phyloP scores from a whole-genome alignment of 2,888 invertebrate genomes.

The Heteromyza rotundicornis region DNA sequence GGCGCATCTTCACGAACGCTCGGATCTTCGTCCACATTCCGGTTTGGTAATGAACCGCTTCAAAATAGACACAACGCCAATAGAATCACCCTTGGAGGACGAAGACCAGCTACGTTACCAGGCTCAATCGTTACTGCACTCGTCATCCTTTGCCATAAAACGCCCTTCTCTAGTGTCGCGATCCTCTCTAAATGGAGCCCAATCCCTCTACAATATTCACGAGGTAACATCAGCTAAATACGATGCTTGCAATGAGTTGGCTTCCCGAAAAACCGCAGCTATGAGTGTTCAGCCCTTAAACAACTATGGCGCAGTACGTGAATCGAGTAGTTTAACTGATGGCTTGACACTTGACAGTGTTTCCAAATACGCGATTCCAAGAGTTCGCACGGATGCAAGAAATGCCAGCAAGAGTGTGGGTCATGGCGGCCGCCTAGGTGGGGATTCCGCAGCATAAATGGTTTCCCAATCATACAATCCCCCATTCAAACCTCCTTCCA shows the following conservation, averaged over 20 bases:
- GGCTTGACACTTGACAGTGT: background rate
- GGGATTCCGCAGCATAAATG: conserved; percentile 31
- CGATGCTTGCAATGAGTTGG: conserved; percentile 28
- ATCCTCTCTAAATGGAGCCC: conserved; percentile 45
- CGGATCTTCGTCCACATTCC: conserved; percentile 28
- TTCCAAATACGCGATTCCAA: conserved; percentile 30
- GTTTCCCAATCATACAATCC: background rate
- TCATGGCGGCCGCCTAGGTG: conserved; percentile 35
- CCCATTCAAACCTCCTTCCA: background rate
- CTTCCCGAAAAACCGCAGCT: conserved; percentile 44
- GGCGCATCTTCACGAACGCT: background rate
- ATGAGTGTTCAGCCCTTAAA: conserved; percentile 65
- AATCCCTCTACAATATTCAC: conserved; percentile 56
- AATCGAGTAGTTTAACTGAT: background rate
- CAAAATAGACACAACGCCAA: background rate
- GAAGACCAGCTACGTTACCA: conserved; percentile 32
- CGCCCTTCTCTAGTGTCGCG: conserved; percentile 50
- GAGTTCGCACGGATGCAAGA: conserved; percentile 26
- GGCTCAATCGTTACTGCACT: conserved; percentile 46
- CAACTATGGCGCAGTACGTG: conserved; percentile 42
- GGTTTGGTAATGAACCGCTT: conserved; percentile 46
- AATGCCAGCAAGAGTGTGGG: conserved; percentile 25
- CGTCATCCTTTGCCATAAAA: conserved; percentile 60
- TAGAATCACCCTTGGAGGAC: background rate
- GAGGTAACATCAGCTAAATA: conserved; percentile 38